Evolutionary conservation across 2,113 vertebrate genomes (phyloP).

Genomic region (Zosterops pallidus): DNA sequence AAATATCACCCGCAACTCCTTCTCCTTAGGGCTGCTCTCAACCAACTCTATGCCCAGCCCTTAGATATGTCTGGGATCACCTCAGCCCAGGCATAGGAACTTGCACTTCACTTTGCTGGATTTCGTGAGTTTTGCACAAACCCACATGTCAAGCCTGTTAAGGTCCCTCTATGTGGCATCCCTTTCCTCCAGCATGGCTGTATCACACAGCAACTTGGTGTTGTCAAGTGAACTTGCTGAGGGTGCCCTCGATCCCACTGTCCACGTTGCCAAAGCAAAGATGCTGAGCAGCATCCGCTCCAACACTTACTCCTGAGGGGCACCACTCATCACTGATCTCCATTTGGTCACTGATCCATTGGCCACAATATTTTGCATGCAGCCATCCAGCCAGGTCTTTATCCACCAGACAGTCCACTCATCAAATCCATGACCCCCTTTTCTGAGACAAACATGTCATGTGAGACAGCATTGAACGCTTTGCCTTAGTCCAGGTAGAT

Average conservation of each 20-base stretch:
- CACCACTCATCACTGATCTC: rapidly evolving
- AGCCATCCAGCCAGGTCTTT: not conserved
- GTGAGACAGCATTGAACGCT: rapidly evolving
- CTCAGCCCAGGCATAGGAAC: not conserved
- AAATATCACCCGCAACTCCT: not conserved
- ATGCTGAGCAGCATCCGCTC: not conserved
- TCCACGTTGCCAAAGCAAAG: not conserved
- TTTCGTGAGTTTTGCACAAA: not conserved
- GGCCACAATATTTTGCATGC: not conserved
- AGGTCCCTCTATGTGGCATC: not conserved
- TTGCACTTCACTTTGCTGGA: not conserved
- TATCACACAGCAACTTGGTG: not conserved
- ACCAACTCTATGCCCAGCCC: not conserved
- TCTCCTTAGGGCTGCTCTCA: not conserved
- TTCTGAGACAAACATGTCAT: not conserved
- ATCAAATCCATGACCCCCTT: not conserved
- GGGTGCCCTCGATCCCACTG: not conserved
- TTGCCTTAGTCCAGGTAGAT: not conserved
- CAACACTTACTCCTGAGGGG: not conserved
- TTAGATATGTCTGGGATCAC: not conserved
- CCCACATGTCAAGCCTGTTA: not conserved
- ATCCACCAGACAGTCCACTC: rapidly evolving
- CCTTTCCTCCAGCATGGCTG: not conserved
- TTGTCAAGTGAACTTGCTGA: not conserved
- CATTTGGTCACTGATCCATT: not conserved